Base-by-base conservation (phyloP, 2,113 vertebrate species). In the Dromaius novaehollandiae region DNA sequence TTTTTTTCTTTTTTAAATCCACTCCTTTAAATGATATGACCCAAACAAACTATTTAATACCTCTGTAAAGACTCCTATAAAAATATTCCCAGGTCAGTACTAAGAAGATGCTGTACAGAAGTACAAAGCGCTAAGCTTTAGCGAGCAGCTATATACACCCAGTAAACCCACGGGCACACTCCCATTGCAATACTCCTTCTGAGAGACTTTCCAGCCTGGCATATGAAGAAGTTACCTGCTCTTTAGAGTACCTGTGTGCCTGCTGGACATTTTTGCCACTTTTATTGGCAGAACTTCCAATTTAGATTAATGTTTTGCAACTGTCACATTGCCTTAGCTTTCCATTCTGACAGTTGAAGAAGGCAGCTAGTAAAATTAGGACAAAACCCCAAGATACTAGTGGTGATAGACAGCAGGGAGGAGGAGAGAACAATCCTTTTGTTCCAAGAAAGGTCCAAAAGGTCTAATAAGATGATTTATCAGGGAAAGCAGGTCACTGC, bases 91-190 rank as follows among this genome's bases (percentile, higher is more conserved):
- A 66, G 17, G 40, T 6, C 60, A 64, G 55, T 46, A 53, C 36
- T 94, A 80, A 88, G 80, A 82, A n/a, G 92, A 82, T 68, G 36
- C 74, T 90, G 78, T 89, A 89, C 53, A 96, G 66, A 93, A 92
- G 66, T 70, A 89, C 6, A 46, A 69, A 87, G 65, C 26, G 20
- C 10, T 3, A 73, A 82, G 44, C 87, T 96, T 85, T 32, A 86
- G 82, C 69, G 64, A 88, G 90, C 55, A 76, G 69, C 83, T 90
- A 64, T 92, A 96, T 96, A 96, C 60, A 11, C 17, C 21, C 61
- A 86, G 26, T 56, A 92, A 96, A 90, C 42, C 83, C 42, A 90
- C 69, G 65, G 44, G 73, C 61, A 94, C 14, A 51, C 9, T 94
- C 36, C 56, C 40, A 70, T 2, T 90, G 58, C 51, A 73, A 2